Conservation (phyloP, 30 jellyfish, hydroid and myxozoan species). For the Catostylus mosaicus region DNA sequence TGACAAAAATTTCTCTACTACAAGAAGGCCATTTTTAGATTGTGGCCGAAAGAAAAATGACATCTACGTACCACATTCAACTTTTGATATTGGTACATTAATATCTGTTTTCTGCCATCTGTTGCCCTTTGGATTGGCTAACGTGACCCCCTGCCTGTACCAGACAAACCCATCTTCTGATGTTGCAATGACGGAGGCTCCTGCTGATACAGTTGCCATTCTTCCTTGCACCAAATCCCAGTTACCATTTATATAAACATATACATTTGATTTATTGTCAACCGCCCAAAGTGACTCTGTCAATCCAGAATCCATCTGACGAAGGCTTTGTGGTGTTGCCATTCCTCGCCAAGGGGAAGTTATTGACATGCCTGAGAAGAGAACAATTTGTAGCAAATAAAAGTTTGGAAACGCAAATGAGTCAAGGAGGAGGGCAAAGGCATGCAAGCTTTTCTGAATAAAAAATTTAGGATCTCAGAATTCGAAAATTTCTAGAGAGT, state of each 20-base stretch:
- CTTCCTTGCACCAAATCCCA: constrained; percentile 73
- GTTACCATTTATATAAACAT: constrained; percentile 39
- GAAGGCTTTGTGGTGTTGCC: constrained; percentile 76
- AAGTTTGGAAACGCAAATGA: background rate
- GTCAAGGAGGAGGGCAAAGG: background rate
- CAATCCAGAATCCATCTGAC: constrained; percentile 82
- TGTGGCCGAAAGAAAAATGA: no score
- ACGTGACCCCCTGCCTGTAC: constrained; percentile 61
- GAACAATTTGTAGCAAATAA: background rate
- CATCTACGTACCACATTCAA: constrained; percentile 61
- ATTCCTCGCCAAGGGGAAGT: constrained; percentile 89
- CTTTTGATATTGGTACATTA: constrained; percentile 16
- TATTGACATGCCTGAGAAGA: constrained; percentile 63
- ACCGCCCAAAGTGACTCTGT: constrained; percentile 79
- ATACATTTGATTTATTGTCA: constrained; percentile 49
- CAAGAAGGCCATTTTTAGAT: no score
- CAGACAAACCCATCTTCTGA: constrained; percentile 51
- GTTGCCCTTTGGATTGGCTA: constrained; percentile 53
- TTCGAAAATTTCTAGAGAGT: no score
- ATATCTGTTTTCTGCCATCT: constrained; percentile 41
- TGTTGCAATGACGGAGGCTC: constrained; percentile 65
- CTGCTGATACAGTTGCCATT: constrained; percentile 64
- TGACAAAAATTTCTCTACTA: no score
- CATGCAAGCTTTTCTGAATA: no score
- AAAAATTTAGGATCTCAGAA: no score